Percentiles rank a stretch among this genome's conserved stretches.
Evolutionary conservation across 2,113 vertebrate species (phyloP).

Genomic region (Syrmaticus mikado): DNA sequence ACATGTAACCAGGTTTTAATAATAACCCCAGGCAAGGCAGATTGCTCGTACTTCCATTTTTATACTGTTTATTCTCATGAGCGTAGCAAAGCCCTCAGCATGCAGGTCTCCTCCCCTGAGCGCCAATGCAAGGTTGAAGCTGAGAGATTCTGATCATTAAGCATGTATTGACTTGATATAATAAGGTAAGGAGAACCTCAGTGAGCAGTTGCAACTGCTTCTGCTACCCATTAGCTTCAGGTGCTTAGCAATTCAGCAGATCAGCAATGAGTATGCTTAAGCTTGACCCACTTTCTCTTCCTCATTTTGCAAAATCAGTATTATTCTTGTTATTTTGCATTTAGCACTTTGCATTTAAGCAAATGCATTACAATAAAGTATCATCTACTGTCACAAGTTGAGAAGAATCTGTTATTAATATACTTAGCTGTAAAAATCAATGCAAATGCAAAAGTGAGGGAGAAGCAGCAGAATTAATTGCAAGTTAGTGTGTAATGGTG

Average conservation of each 20-base stretch:
- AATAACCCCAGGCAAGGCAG: not conserved
- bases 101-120: conserved; percentile 5
- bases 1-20: not conserved
- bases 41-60: not conserved
- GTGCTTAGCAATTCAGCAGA: not conserved
- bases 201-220: not conserved
- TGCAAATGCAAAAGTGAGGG: not conserved
- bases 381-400: not conserved
- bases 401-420: not conserved
- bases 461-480: not conserved
- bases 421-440: not conserved
- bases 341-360: not conserved
- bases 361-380: not conserved
- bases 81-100: not conserved
- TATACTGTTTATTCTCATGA: not conserved
- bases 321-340: not conserved
- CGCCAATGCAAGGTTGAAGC: not conserved
- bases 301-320: not conserved
- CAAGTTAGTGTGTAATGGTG: not conserved
- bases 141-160: conserved; percentile 37
- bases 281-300: not conserved
- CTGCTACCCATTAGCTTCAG: not conserved
- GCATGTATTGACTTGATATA: conserved; percentile 54
- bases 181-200: not conserved
- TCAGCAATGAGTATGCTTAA: not conserved